Evolutionary conservation across 2,888 invertebrate genomes (phyloP).

Genomic region (Acanthopleura granulata): DNA sequence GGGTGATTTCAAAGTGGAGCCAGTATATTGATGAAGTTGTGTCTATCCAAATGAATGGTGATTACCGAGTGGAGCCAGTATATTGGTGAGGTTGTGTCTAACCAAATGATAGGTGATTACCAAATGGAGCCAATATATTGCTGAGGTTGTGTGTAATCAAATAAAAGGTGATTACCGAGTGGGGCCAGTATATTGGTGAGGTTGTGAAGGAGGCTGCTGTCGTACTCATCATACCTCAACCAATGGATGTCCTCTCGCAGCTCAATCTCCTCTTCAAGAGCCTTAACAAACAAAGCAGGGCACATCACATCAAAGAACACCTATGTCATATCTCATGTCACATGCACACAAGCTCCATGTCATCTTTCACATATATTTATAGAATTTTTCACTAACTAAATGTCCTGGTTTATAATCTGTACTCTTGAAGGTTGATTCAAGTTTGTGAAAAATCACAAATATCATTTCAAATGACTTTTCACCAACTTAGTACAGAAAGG

Average conservation of each 20-base stretch:
- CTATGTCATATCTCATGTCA: too few species aligned
- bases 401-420: too few species aligned
- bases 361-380: too few species aligned
- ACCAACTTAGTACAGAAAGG: too few species aligned
- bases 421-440: too few species aligned
- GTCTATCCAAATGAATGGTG: too few species aligned
- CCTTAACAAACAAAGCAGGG: background rate
- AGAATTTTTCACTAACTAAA: too few species aligned
- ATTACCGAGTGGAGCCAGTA: too few species aligned
- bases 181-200: conserved; percentile 27
- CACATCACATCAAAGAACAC: too few species aligned
- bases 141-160: conserved; percentile 20
- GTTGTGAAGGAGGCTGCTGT: conserved; percentile 24
- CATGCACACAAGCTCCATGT: too few species aligned
- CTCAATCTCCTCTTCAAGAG: conserved; percentile 18
- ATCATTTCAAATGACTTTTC: too few species aligned
- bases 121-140: conserved; percentile 21
- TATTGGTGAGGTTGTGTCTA: conserved; percentile 25
- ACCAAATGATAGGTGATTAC: background rate
- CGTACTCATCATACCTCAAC: conserved; percentile 25
- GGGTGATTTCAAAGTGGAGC: background rate
- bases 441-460: too few species aligned
- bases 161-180: background rate
- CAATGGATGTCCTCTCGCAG: conserved; percentile 30
- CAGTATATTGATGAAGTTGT: conserved; percentile 28